These are phyloP conservation scores for Diachasmimorpha longicaudata DNA, from an alignment of 1,140 invertebrate species.

Conservation along the genomic window DNA sequence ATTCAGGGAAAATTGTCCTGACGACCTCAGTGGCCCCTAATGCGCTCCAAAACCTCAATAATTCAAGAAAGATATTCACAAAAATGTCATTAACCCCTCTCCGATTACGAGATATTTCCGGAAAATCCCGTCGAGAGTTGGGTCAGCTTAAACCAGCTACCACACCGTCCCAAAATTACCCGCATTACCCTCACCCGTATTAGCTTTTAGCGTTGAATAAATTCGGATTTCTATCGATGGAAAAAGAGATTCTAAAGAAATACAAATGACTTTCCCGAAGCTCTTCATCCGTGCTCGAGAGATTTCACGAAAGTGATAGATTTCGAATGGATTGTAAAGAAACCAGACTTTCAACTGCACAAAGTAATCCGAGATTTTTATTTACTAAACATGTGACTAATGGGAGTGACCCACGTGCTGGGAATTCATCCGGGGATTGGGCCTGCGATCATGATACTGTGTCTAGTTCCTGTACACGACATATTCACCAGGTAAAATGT, in stretches of 20 bases:
- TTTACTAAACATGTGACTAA: neutral
- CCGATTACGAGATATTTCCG: no score
- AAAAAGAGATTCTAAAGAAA: neutral
- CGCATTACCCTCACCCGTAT: no score
- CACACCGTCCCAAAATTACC: no score
- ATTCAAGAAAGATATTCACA: no score
- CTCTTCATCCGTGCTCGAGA: constrained; percentile 7
- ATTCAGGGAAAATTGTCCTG: no score
- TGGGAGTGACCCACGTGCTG: neutral
- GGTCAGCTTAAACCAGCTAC: no score
- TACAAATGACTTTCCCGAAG: constrained; percentile 5
- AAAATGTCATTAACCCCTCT: no score
- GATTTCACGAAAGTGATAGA: neutral
- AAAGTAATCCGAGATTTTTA: neutral
- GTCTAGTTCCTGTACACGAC: neutral
- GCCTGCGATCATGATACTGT: neutral
- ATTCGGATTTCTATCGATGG: neutral
- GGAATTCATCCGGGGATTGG: neutral
- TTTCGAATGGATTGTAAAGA: neutral
- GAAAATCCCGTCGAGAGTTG: no score
- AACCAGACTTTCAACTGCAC: neutral
- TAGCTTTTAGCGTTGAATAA: neutral
- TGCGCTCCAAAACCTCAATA: no score
- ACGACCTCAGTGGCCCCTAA: no score
- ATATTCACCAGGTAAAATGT: neutral